Percentiles rank a stretch among this genome's conserved stretches.
phyloP scores from a whole-genome alignment of 2,888 invertebrate species.

The Tinea semifulvella region DNA sequence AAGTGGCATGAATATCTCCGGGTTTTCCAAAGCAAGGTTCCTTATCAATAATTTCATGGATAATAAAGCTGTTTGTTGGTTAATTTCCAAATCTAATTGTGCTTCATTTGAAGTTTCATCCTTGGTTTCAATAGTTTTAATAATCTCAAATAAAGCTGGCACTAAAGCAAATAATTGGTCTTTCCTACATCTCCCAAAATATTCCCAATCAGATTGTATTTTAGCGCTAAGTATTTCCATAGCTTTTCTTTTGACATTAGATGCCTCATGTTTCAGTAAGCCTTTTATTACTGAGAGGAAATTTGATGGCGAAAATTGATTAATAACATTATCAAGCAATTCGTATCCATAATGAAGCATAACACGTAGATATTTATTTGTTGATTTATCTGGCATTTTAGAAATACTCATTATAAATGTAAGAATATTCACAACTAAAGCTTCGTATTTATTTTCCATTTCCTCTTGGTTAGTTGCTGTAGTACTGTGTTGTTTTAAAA shows the following conservation, averaged over 20 bases:
- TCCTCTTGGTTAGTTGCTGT: conserved; percentile 48
- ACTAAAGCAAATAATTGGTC: conserved; percentile 66
- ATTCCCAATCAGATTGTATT: conserved; percentile 73
- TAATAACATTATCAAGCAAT: conserved; percentile 81
- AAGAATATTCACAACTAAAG: conserved; percentile 73
- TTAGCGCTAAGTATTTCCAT: conserved; percentile 87
- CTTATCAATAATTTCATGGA: conserved; percentile 85
- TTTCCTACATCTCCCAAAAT: conserved; percentile 62
- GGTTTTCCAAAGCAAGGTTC: conserved; percentile 71
- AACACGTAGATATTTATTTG: conserved; percentile 84
- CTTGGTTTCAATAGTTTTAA: conserved; percentile 58
- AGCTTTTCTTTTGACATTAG: conserved; percentile 79
- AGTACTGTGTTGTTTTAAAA: conserved; percentile 74
- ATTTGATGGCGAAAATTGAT: conserved; percentile 79
- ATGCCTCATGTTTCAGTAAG: conserved; percentile 74
- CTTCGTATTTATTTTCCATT: conserved; percentile 72
- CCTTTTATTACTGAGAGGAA: conserved; percentile 82
- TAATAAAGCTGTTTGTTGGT: conserved; percentile 84
- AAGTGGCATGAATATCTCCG: conserved; percentile 75
- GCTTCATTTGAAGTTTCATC: conserved; percentile 31
- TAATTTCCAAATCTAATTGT: conserved; percentile 70
- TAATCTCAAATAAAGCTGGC: conserved; percentile 67
- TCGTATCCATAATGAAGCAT: conserved; percentile 83
- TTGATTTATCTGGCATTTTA: conserved; percentile 68
- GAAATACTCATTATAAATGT: conserved; percentile 73